A percentile compares a stretch with the other conserved stretches of the same genome.
phyloP scores from a whole-genome alignment of 2,888 invertebrate genomes.

The Agrochola lychnidis region DNA sequence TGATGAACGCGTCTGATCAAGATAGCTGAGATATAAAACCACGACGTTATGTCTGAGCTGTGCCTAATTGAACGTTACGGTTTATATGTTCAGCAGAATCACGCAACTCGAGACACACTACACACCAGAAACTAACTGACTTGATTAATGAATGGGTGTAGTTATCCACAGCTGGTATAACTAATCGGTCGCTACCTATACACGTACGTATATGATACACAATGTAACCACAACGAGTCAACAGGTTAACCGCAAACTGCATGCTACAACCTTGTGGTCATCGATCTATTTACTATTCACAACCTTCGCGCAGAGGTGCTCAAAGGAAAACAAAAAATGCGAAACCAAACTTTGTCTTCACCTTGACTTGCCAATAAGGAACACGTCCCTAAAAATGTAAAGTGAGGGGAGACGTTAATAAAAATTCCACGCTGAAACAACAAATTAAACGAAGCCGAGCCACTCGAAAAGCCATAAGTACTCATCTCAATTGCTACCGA shows the following conservation, averaged over 20 bases:
- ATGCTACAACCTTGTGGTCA: conserved; percentile 57
- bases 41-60: conserved; percentile 38
- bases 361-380: conserved; percentile 81
- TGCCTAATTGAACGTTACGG: conserved; percentile 50
- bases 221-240: conserved; percentile 61
- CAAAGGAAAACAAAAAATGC: conserved; percentile 71
- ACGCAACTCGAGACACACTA: conserved; percentile 48
- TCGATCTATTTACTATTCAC: conserved; percentile 67
- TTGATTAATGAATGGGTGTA: conserved; percentile 59
- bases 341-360: conserved; percentile 78
- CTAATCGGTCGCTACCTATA: conserved; percentile 56
- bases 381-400: conserved; percentile 84
- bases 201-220: conserved; percentile 13
- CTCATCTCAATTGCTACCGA: conserved; percentile 91
- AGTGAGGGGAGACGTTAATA: conserved; percentile 89
- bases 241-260: conserved; percentile 70
- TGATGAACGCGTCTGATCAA: conserved; percentile 70
- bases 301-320: conserved; percentile 54
- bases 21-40: conserved; percentile 60
- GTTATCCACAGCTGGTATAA: conserved; percentile 66
- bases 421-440: conserved; percentile 90
- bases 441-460: conserved; percentile 91
- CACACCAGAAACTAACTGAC: conserved; percentile 56
- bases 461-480: conserved; percentile 91
- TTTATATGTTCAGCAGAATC: conserved; percentile 52